Percentiles rank a stretch among this genome's conserved stretches.
Conservation (phyloP, 2,113 vertebrate genomes). For the Pongo pygmaeus region DNA sequence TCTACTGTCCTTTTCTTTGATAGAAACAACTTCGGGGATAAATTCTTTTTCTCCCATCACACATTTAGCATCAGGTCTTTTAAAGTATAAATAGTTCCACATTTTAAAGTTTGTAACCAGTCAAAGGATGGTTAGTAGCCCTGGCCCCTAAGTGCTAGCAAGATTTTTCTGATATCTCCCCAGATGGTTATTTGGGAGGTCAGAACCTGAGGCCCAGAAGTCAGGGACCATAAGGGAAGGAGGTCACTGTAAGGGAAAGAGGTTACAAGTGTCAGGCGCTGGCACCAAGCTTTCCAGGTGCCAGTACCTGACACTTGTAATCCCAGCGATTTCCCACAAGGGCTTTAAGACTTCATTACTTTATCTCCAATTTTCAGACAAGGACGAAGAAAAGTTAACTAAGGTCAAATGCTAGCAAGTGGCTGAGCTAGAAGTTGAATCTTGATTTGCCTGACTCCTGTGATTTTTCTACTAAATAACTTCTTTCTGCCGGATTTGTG, state of each 20-base stretch:
- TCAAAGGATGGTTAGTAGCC: not conserved
- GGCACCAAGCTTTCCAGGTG: not conserved
- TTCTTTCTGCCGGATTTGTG: not conserved
- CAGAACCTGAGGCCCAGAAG: not conserved
- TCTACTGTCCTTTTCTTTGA: conserved; percentile 3
- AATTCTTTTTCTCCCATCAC: not conserved
- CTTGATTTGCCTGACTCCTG: not conserved
- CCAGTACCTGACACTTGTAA: not conserved
- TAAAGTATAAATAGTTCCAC: not conserved
- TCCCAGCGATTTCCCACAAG: not conserved
- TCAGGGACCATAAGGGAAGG: not conserved
- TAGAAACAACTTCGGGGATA: not conserved
- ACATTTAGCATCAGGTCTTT: not conserved
- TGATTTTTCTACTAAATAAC: not conserved
- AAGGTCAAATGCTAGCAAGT: not conserved
- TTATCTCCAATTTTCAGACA: not conserved
- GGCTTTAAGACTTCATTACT: not conserved
- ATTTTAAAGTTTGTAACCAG: conserved; percentile 12
- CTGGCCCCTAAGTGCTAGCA: not conserved
- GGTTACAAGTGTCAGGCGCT: not conserved
- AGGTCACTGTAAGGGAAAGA: not conserved
- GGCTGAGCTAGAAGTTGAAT: not conserved
- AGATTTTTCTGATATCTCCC: not conserved
- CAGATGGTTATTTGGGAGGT: not conserved
- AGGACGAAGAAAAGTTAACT: not conserved